Conservation (phyloP, 2,888 invertebrate genomes). For the Leptogaster cylindrica region DNA sequence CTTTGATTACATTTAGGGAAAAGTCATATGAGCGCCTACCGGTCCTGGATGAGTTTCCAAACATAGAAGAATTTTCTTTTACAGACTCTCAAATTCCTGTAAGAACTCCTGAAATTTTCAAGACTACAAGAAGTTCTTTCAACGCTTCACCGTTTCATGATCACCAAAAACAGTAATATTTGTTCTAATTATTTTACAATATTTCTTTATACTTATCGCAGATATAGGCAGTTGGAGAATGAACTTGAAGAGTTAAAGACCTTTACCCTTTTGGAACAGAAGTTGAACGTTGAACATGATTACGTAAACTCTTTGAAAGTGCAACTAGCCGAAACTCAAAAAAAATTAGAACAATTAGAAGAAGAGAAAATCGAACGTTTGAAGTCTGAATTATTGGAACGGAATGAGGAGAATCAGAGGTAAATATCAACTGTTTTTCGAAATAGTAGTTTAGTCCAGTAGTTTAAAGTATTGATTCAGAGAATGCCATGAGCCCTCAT, state of each 20-base stretch:
- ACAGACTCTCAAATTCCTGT: not conserved
- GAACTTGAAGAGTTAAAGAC: constrained; percentile 66
- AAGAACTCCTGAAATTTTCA: constrained; percentile 24
- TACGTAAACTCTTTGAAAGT: constrained; percentile 49
- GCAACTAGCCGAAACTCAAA: constrained; percentile 47
- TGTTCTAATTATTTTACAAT: no score
- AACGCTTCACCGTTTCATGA: constrained; percentile 48
- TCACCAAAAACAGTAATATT: no score
- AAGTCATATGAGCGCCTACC: not conserved
- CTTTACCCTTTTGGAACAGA: constrained; percentile 68
- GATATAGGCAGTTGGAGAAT: constrained; percentile 63
- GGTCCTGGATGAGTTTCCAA: not conserved
- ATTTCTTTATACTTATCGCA: constrained; percentile 51
- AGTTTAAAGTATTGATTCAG: no score
- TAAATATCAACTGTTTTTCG: no score
- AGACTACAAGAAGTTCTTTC: constrained; percentile 54
- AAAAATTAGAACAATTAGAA: constrained; percentile 45
- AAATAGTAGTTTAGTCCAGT: no score
- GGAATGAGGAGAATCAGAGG: not conserved
- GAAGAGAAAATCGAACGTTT: constrained; percentile 40
- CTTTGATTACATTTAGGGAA: constrained; percentile 50
- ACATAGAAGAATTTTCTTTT: not conserved
- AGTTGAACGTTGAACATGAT: constrained; percentile 56
- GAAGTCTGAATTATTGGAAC: constrained; percentile 43
- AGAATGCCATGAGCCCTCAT: no score